A percentile compares a stretch with the other conserved stretches of the same genome.
Evolutionary conservation across 2,113 vertebrate species (phyloP).

Genomic region (Brachirus orientalis): DNA sequence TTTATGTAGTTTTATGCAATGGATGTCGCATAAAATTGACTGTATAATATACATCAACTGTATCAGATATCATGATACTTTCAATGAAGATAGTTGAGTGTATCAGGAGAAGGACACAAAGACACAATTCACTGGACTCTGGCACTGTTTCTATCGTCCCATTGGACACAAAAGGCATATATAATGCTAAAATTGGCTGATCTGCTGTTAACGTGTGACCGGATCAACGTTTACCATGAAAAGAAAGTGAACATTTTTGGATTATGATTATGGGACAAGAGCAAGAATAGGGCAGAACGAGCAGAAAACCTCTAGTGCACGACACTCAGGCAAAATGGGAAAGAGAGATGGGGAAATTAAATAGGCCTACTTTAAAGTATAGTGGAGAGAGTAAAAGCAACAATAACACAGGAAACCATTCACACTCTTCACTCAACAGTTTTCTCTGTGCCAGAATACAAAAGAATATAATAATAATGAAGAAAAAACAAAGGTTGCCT

Average conservation of each 20-base stretch:
- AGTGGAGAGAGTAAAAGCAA: slow-evolving; percentile 36
- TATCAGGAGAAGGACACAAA: too few species aligned
- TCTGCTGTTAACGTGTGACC: slow-evolving; percentile 55
- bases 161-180: slow-evolving; percentile 5
- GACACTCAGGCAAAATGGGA: slow-evolving; percentile 11
- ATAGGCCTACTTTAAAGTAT: slow-evolving; percentile 30
- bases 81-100: too few species aligned
- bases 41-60: too few species aligned
- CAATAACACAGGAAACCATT: slow-evolving; percentile 62
- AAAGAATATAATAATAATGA: slow-evolving; percentile 43
- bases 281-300: not conserved
- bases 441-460: slow-evolving; percentile 57
- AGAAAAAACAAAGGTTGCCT: slow-evolving; percentile 31
- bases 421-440: slow-evolving; percentile 50
- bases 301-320: not conserved
- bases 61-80: too few species aligned
- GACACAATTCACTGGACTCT: not conserved
- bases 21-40: too few species aligned
- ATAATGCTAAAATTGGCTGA: slow-evolving; percentile 31
- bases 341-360: slow-evolving; percentile 47
- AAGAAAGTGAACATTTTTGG: slow-evolving; percentile 1
- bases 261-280: slow-evolving; percentile 37
- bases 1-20: too few species aligned
- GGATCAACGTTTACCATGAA: slow-evolving; percentile 44
- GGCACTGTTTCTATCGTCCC: not conserved